Evolutionary conservation across 2,113 vertebrate genomes (phyloP).

Genomic region (Serilophus lunatus): DNA sequence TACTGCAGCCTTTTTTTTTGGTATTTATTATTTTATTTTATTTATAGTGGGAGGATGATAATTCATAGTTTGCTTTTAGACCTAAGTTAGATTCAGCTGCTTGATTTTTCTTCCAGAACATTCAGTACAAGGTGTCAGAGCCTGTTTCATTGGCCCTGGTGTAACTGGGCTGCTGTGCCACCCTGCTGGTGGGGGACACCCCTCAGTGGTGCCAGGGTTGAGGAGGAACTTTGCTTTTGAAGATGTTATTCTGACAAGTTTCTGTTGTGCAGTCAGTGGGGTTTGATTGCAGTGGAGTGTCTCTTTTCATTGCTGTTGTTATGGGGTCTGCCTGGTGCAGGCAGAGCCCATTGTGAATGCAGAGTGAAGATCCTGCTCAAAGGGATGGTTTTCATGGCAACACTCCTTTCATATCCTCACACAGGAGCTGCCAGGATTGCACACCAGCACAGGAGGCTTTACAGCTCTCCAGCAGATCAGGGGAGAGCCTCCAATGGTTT

Average conservation of each 20-base stretch:
- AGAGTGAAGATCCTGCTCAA: neutral
- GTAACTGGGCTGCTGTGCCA: neutral
- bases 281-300: neutral
- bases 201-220: neutral
- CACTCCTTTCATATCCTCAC: neutral
- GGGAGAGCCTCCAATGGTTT: neutral
- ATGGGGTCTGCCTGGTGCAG: neutral
- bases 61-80: neutral
- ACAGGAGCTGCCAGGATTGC: neutral
- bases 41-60: neutral
- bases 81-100: neutral
- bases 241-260: neutral
- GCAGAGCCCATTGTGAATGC: neutral
- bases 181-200: neutral
- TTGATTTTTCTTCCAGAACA: neutral
- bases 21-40: neutral
- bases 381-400: slow-evolving; percentile 47
- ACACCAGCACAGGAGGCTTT: neutral
- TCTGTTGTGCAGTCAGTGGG: neutral
- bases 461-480: neutral
- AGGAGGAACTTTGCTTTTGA: neutral
- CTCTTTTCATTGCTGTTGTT: neutral
- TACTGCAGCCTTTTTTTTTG: neutral
- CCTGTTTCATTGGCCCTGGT: accelerated
- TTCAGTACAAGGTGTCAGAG: accelerated